Evolutionary conservation across 1,140 invertebrate genomes (phyloP).

Genomic region (Plodia interpunctella): DNA sequence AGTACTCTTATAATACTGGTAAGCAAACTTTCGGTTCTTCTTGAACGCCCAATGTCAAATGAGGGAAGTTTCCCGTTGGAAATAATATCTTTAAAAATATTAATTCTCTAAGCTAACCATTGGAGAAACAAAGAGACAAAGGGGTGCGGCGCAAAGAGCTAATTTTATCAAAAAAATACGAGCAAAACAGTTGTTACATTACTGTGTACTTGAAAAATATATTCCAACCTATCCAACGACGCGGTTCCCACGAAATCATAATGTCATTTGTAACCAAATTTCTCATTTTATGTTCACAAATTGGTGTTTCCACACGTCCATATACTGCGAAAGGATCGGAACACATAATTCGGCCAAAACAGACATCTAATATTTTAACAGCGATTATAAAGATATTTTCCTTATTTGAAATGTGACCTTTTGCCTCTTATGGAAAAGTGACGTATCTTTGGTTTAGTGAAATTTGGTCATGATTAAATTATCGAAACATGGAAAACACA

Average conservation of each 20-base stretch:
- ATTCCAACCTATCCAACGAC: background rate
- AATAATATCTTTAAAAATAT: too few species aligned
- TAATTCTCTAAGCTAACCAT: too few species aligned
- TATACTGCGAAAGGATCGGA: background rate
- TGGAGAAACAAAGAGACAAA: too few species aligned
- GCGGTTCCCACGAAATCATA: background rate
- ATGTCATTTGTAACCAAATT: slow-evolving; percentile 2
- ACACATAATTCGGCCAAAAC: slow-evolving; percentile 6
- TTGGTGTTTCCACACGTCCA: background rate
- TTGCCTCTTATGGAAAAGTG: background rate
- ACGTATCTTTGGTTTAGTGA: background rate
- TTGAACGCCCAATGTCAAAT: too few species aligned
- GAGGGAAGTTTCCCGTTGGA: too few species aligned
- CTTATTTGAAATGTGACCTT: slow-evolving; percentile 15
- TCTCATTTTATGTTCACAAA: slow-evolving; percentile 1
- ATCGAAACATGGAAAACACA: background rate
- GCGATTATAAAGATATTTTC: slow-evolving; percentile 23
- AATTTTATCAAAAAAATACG: too few species aligned
- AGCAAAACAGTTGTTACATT: background rate
- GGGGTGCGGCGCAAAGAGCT: too few species aligned
- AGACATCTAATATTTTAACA: slow-evolving; percentile 21
- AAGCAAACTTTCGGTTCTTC: too few species aligned
- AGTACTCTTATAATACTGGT: too few species aligned
- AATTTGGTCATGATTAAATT: background rate
- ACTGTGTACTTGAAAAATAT: background rate